Conservation (phyloP, 2,113 vertebrate species). For the Jacana jacana region DNA sequence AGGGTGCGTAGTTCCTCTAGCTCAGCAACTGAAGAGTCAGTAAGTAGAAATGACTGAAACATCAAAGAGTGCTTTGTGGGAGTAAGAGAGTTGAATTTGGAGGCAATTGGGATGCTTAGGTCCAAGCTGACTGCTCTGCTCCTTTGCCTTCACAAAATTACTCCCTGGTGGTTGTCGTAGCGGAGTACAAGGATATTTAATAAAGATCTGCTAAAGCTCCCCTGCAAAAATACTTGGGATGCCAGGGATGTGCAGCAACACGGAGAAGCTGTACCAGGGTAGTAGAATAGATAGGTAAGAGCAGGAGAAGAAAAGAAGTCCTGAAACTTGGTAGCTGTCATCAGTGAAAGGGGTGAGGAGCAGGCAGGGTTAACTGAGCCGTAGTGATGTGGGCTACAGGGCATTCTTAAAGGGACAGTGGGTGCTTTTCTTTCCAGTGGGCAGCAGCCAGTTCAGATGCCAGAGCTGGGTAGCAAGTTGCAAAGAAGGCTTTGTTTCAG, state of each 20-base stretch:
- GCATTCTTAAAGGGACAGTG: slow-evolving; percentile 70
- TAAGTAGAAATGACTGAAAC: not conserved
- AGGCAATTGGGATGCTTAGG: not conserved
- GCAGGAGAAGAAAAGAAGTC: not conserved
- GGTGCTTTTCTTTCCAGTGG: slow-evolving; percentile 61
- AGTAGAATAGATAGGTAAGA: not conserved
- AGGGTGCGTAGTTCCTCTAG: not conserved
- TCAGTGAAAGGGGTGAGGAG: not conserved
- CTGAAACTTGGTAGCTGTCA: not conserved
- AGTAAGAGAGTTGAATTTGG: not conserved
- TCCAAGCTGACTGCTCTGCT: not conserved
- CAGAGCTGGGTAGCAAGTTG: slow-evolving; percentile 15
- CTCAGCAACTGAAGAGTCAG: not conserved
- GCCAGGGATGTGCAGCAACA: not conserved
- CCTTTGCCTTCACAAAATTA: not conserved
- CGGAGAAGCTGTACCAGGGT: not conserved
- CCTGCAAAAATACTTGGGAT: not conserved
- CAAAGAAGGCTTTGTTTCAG: slow-evolving; percentile 73
- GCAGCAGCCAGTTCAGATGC: slow-evolving; percentile 62
- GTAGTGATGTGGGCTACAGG: slow-evolving; percentile 52
- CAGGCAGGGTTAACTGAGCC: slow-evolving; percentile 52
- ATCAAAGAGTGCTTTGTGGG: not conserved
- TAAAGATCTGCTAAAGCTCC: not conserved
- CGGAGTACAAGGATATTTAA: not conserved
- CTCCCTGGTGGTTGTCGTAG: not conserved